Evolutionary conservation across 2,888 invertebrate genomes (phyloP), one percentile per base, ranked within the genome.

Genomic region (Volucella inflata): DNA sequence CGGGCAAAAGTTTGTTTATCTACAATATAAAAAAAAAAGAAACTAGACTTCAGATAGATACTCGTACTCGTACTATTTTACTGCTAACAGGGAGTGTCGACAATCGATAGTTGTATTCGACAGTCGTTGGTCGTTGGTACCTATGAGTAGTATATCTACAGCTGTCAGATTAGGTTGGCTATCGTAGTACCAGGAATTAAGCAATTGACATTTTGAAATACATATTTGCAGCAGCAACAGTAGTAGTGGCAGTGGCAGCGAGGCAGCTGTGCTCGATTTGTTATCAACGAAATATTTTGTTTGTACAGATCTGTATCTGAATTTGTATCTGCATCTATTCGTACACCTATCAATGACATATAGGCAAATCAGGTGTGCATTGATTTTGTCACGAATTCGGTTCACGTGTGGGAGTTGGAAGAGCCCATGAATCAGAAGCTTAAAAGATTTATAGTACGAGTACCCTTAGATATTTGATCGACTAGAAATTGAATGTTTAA

Each of bases 141-240:
- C n/a, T n/a, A n/a, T n/a, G n/a, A n/a, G n/a, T n/a, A n/a, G n/a
- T n/a, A n/a, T n/a, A n/a, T n/a, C n/a, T n/a, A n/a, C n/a, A n/a
- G n/a, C n/a, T n/a, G 30, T 6, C 30, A 30, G 6, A 6, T 30
- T 6, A 6, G 30, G 2, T 4, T 21, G 21, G 21, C 2, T 21
- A 21, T 21, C 21, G 2, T 2, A 21, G 16, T 51, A 53, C 8
- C 17, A 21, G 16, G 53, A 51, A 65, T 60, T 76, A 60, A n/a
- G 65, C 60, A 67, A 68, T 76, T 76, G 30, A 75, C 57, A 65
- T 65, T 65, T 38, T 57, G 65, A 65, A 65, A 78, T 17, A n/a
- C n/a, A n/a, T n/a, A 44, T 70, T 57, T 21, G 16, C 64, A 62
- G 11, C 14, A 21, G 38, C 40, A 64, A 36, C 70, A 55, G 21